Evolutionary conservation across 2,888 invertebrate genomes (phyloP).

Genomic region (Adelphocoris suturalis): DNA sequence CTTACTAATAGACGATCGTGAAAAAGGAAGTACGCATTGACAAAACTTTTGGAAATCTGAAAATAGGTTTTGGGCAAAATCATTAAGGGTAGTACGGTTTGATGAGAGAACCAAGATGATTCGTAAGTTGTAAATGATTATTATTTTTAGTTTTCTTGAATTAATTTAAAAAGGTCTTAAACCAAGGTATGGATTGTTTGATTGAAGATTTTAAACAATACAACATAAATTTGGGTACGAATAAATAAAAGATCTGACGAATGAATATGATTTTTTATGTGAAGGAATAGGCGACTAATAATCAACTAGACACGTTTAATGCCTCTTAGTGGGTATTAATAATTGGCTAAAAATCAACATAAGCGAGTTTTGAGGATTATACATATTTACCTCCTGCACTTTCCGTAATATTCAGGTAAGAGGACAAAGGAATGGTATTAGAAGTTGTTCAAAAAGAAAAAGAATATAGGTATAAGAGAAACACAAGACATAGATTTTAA

Average conservation of each 20-base stretch:
- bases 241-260: neutral
- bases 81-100: neutral
- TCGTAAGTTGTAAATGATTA: neutral
- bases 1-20: constrained; percentile 61
- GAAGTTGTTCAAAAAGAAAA: neutral
- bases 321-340: neutral
- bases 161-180: too few species aligned
- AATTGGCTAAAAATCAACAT: neutral
- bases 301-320: neutral
- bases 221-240: neutral
- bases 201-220: too few species aligned
- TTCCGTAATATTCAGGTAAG: constrained; percentile 55
- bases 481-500: neutral
- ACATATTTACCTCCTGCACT: constrained; percentile 63
- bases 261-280: neutral
- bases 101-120: neutral
- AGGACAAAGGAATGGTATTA: constrained; percentile 54
- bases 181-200: too few species aligned
- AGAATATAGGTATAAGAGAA: neutral
- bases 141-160: too few species aligned
- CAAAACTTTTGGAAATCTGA: constrained; percentile 68
- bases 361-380: constrained; percentile 10
- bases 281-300: neutral
- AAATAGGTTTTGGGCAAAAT: constrained; percentile 49
- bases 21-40: constrained; percentile 65